Evolutionary conservation across 2,797 vertebrate species (phyloP), one percentile per base, ranked within the genome.

Genomic region (Semaprochilodus insignis): DNA sequence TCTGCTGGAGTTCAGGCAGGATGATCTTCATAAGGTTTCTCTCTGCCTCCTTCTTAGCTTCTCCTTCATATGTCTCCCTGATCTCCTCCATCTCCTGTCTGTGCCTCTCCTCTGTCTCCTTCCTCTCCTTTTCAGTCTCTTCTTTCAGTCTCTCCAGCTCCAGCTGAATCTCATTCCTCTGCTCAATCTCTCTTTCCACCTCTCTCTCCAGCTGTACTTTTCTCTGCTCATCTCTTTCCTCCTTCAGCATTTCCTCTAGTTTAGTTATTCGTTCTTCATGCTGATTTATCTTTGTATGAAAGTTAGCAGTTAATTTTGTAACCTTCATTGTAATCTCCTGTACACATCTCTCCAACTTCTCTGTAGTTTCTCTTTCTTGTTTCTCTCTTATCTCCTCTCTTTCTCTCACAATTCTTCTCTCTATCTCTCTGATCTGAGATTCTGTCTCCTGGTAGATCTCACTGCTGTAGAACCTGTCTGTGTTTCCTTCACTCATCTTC

Each of bases 21-120:
- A 85, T 85, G 23, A 74, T 54, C 79, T 81, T 88, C 82, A 86
- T 90, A 86, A 34, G 72, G 69, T 36, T 74, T 78, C 70, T 84
- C 80, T 84, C 79, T 85, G 71, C 81, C 84, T 89, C 84, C 44
- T 10, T 48, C 10, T 10, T 48, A 10, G 44, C 44, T 48, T 48
- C 44, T 48, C 44, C 44, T 48, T 76, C 87, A 65, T 82, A 78
- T 75, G 51, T 69, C 69, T 82, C 88, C 83, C 67, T 76, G 40
- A 44, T 44, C 83, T 76, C 82, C 60, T 63, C 85, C n/a, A 71
- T 78, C 80, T 82, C 31, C 31, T 31, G 31, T 31, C 31, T 31
- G 31, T 31, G 31, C 3, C 31, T 31, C 31, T 31, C 31, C 31
- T 31, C 31, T 31, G 31, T 31, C 31, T 31, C 67, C 17, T 3